Percentiles rank a stretch among this genome's conserved stretches.
phyloP scores from a whole-genome alignment of 2,888 invertebrate genomes.

The Coelinius sp. region DNA sequence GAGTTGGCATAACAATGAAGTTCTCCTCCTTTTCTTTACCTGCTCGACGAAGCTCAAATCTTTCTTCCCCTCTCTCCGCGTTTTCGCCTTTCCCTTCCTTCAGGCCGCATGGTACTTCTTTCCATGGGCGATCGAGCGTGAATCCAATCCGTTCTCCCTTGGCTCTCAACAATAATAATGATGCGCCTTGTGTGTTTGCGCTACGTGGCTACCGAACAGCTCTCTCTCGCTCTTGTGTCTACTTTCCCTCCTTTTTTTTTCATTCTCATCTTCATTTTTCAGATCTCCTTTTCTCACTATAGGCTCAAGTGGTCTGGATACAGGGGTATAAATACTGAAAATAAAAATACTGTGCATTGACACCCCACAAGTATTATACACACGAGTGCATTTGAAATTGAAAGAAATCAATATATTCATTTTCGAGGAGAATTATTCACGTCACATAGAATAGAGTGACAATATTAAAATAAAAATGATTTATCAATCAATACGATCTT shows the following conservation, averaged over 20 bases:
- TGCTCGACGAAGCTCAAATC: slow-evolving; percentile 56
- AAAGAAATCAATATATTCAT: no score
- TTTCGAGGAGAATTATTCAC: no score
- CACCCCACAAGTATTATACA: background rate
- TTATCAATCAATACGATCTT: no score
- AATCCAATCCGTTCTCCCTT: slow-evolving; percentile 51
- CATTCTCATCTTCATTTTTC: background rate
- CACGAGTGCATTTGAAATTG: background rate
- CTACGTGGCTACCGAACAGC: slow-evolving; percentile 19
- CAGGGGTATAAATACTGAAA: slow-evolving; percentile 17
- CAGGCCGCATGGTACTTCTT: slow-evolving; percentile 44
- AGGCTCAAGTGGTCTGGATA: slow-evolving; percentile 27
- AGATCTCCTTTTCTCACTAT: slow-evolving; percentile 28
- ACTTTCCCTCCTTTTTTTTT: background rate
- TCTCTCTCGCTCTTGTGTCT: background rate
- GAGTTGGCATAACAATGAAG: slow-evolving; percentile 55
- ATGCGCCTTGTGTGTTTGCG: slow-evolving; percentile 54
- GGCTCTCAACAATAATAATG: slow-evolving; percentile 54
- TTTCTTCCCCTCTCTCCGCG: slow-evolving; percentile 36
- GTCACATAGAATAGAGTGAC: no score
- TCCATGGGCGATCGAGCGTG: slow-evolving; percentile 58
- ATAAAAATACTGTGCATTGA: background rate
- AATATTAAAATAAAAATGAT: no score
- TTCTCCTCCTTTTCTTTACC: slow-evolving; percentile 51
- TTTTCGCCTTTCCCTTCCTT: slow-evolving; percentile 1